A percentile compares a stretch with the other conserved stretches of the same genome.
phyloP scores from a whole-genome alignment of 2,797 vertebrate genomes.

The Alfaro cultratus region DNA sequence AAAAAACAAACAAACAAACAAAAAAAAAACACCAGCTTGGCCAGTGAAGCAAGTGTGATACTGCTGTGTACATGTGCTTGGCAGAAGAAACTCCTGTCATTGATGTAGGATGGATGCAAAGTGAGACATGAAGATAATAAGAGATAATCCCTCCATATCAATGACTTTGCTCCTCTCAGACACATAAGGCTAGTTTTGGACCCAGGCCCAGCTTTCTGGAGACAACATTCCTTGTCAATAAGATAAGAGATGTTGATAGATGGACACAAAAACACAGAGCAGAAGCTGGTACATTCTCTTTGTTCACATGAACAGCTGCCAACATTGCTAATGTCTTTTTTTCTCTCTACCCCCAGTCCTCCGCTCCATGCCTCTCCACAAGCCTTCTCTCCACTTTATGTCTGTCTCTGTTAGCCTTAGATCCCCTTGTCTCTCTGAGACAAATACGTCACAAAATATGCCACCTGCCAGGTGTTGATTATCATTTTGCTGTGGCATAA shows the following conservation, averaged over 20 bases:
- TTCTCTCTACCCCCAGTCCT: conserved; percentile 34
- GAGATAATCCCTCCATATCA: conserved; percentile 75
- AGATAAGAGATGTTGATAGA: conserved; percentile 75
- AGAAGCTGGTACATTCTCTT: conserved; percentile 38
- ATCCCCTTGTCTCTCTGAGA: conserved; percentile 42
- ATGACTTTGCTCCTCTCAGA: conserved; percentile 57
- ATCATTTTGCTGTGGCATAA: conserved; percentile 33
- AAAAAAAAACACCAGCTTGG: conserved; percentile 13
- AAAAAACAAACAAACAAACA: neutral
- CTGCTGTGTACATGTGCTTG: conserved; percentile 18
- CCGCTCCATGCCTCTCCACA: conserved; percentile 23
- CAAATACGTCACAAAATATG: conserved; percentile 50
- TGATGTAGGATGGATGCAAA: conserved; percentile 44
- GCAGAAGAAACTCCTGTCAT: conserved; percentile 33
- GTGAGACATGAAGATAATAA: conserved; percentile 69
- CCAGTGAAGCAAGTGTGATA: conserved; percentile 27
- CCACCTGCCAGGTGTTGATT: conserved; percentile 61
- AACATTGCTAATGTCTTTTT: conserved; percentile 65
- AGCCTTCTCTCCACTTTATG: conserved; percentile 33
- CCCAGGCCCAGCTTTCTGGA: conserved; percentile 51
- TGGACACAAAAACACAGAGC: conserved; percentile 48
- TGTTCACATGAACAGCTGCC: conserved; percentile 63
- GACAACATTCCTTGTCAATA: conserved; percentile 63
- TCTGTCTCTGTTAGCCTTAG: conserved; percentile 60
- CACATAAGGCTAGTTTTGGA: conserved; percentile 47